Evolutionary conservation across 2,113 vertebrate species (phyloP), one percentile per base, ranked within the genome.

Genomic region (Daubentonia madagascariensis): DNA sequence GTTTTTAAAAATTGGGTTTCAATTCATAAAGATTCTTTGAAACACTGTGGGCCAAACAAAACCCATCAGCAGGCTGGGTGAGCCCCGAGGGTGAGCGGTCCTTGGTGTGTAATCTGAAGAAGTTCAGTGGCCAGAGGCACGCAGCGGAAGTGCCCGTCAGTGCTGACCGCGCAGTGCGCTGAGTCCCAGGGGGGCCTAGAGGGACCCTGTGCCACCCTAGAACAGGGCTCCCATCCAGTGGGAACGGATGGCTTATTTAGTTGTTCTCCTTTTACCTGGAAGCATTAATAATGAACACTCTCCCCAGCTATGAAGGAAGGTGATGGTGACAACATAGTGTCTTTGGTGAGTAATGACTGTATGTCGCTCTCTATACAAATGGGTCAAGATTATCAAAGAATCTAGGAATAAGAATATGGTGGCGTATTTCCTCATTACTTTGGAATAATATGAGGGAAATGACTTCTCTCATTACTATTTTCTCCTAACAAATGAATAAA

Each of bases 21-120:
- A 30, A 5, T 78, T 50, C 63, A 4, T 11, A 17, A 2, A 8
- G 4, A 18, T 32, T n/a, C 54, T 79, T 59, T 67, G 63, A 80
- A 67, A 43, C n/a, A 67, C 23, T 3, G 0, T 30, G 16, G 65
- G 4, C 12, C 16, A 40, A 76, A n/a, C 16, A 50, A 40, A 68
- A 65, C 18, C n/a, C 52, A 35, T 12, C n/a, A n/a, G 18, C 23
- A 32, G 43, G 52, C 68, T 43, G 50, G 11, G 8, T 8, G 2
- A 12, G 25, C 35, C 4, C 32, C 11, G 0, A 2, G 45, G 30
- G 18, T 12, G 4, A 45, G 18, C 8, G 30, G 48, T 40, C 11
- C 8, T 18, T 8, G 1, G 0, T 8, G 13, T 67, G 6, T 13
- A 20, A 13, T 12, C 61, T n/a, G 35, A 50, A 25, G 0, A 37